Conservation (phyloP, 2,888 invertebrate genomes). For the Erpobdella octoculata region DNA sequence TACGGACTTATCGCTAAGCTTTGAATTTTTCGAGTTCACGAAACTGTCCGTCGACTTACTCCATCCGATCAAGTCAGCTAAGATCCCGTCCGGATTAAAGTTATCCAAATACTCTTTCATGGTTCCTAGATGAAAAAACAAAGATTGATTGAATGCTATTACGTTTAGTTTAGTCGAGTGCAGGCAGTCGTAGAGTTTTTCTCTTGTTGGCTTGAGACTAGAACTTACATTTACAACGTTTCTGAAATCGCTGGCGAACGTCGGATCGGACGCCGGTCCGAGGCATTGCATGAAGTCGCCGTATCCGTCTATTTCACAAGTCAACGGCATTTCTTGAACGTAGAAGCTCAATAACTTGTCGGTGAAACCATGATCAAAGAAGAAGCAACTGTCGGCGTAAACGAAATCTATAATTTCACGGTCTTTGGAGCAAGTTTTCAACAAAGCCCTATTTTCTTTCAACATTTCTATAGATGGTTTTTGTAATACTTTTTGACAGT, state of each 20-base stretch:
- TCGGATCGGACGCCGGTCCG: constrained; percentile 44
- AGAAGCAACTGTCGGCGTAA: constrained; percentile 55
- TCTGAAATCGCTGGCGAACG: constrained; percentile 44
- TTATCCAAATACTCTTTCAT: constrained; percentile 48
- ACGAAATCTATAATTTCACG: constrained; percentile 38
- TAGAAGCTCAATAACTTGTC: constrained; percentile 47
- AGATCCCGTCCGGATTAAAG: constrained; percentile 42
- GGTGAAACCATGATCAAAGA: constrained; percentile 49
- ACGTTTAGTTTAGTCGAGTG: constrained; percentile 44
- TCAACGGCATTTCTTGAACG: constrained; percentile 43
- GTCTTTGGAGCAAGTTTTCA: constrained; percentile 27
- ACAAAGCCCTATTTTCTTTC: constrained; percentile 48
- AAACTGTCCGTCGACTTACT: constrained; percentile 41
- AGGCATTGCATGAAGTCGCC: constrained; percentile 54
- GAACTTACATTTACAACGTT: constrained; percentile 44
- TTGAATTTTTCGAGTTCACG: not conserved
- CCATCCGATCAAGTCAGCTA: constrained; percentile 43
- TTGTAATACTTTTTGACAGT: constrained; percentile 50
- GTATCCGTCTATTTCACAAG: constrained; percentile 54
- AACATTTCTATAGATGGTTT: constrained; percentile 51
- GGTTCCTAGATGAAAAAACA: constrained; percentile 54
- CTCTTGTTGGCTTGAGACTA: constrained; percentile 42
- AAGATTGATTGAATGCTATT: constrained; percentile 49
- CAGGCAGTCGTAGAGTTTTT: constrained; percentile 45
- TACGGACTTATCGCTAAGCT: constrained; percentile 37